Evolutionary conservation across 1,140 invertebrate genomes (phyloP), one percentile per base, ranked within the genome.

Genomic region (Pseudomyrmex flavicornis): DNA sequence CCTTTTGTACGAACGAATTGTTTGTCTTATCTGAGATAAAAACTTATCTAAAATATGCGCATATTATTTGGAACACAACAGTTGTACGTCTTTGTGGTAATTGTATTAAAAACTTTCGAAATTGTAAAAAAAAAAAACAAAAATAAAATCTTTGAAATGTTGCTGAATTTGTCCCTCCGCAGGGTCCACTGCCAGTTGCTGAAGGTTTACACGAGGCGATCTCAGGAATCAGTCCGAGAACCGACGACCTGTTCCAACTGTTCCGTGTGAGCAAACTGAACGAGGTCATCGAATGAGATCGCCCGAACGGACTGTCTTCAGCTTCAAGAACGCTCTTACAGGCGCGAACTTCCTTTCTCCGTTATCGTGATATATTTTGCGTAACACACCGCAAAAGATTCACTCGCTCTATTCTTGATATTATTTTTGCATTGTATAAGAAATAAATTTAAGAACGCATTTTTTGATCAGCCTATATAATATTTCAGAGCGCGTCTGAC

Each of bases 141-240:
- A 72, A 2, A 59, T 59, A 1, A 22, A 26, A 22, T 35, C 35
- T 35, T 35, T 35, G 35, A 35, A 35, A 35, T 35, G 35, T 35
- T 7, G 8, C 12, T 50, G 44, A 62, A 52, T 65, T 58, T 9
- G 8, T 50, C 58, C 54, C 12, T 70, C 92, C 92, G 3, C 86
- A 95, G 95, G 86, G 95, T 95, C 50, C 95, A 96, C 91, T 94
- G 95, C 86, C 95, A 96, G 90, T 86, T 95, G 44, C 89, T 96
- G 76, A 95, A 95, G 88, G 95, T 96, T 8, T 95, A 95, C 82
- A 95, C 95, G 83, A 94, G 95, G 69, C 93, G 95, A 61, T 22
- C 77, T 48, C 87, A 89, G 46, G 88, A 89, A 75, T 17, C 82
- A 17, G 46, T 79, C n/a, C 65, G 61, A 15, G 82, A 85, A 2